A percentile compares a stretch with the other conserved stretches of the same genome.
Evolutionary conservation across 2,113 vertebrate species (phyloP).

Genomic region (Cyanoderma ruficeps): DNA sequence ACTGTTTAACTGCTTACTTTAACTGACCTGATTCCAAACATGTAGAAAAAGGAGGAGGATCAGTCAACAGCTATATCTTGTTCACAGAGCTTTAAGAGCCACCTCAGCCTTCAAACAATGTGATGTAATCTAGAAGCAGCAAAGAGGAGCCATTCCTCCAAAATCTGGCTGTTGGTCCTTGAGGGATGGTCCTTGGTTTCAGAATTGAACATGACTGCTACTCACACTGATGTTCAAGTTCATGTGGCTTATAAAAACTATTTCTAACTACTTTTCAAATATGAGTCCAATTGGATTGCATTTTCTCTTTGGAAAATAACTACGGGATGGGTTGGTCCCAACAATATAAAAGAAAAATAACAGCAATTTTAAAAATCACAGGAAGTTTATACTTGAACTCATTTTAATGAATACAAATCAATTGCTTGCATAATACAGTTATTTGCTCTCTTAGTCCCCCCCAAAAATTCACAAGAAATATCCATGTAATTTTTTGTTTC

Average conservation of each 20-base stretch:
- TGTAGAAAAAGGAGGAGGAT: neutral
- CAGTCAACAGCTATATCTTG: neutral
- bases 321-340: neutral
- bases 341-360: neutral
- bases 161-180: neutral
- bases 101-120: neutral
- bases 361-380: neutral
- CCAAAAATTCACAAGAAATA: neutral
- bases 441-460: neutral
- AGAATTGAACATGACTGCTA: neutral
- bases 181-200: neutral
- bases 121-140: neutral
- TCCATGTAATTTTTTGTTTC: neutral
- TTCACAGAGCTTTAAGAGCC: neutral
- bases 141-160: neutral
- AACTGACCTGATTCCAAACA: neutral
- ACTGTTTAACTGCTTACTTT: neutral
- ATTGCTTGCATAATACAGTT: neutral
- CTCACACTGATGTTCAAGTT: neutral
- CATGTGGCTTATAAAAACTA: neutral
- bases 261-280: neutral
- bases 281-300: neutral
- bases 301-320: neutral
- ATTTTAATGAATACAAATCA: neutral
- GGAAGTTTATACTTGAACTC: neutral